A percentile compares a stretch with the other conserved stretches of the same genome.
phyloP scores from a whole-genome alignment of 2,113 vertebrate genomes.

The Panthera tigris region DNA sequence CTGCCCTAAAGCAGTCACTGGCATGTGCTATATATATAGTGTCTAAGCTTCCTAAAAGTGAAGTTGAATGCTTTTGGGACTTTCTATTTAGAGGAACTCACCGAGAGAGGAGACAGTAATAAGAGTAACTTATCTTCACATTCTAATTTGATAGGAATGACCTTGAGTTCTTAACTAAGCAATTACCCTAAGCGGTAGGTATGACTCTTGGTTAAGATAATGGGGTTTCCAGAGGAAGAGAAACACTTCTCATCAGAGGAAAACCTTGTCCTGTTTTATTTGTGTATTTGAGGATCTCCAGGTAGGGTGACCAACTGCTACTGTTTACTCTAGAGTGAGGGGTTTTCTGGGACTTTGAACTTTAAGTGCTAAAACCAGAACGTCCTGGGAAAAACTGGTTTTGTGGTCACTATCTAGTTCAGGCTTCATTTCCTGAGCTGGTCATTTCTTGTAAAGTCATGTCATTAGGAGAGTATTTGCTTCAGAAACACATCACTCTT shows the following conservation, averaged over 20 bases:
- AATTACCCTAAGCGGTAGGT: neutral
- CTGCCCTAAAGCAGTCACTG: neutral
- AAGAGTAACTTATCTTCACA: neutral
- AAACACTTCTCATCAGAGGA: neutral
- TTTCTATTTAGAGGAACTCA: neutral
- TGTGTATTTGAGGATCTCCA: neutral
- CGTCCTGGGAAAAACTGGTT: neutral
- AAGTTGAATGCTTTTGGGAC: neutral
- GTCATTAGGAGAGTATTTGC: neutral
- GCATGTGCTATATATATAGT: too few species aligned
- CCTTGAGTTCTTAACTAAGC: neutral
- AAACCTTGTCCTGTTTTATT: neutral
- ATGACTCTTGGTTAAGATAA: neutral
- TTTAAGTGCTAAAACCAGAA: neutral
- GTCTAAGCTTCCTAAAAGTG: neutral
- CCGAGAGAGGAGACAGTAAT: neutral
- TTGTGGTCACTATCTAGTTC: neutral
- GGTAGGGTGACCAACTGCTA: too few species aligned
- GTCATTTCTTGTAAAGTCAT: neutral
- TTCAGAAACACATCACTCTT: neutral
- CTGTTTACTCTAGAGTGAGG: neutral
- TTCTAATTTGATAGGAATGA: neutral
- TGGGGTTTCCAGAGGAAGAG: neutral
- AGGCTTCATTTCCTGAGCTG: neutral
- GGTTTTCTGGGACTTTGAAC: neutral